Evolutionary conservation across 2,888 invertebrate genomes (phyloP), one percentile per base, ranked within the genome.

Genomic region (Carterocephalus palaemon): DNA sequence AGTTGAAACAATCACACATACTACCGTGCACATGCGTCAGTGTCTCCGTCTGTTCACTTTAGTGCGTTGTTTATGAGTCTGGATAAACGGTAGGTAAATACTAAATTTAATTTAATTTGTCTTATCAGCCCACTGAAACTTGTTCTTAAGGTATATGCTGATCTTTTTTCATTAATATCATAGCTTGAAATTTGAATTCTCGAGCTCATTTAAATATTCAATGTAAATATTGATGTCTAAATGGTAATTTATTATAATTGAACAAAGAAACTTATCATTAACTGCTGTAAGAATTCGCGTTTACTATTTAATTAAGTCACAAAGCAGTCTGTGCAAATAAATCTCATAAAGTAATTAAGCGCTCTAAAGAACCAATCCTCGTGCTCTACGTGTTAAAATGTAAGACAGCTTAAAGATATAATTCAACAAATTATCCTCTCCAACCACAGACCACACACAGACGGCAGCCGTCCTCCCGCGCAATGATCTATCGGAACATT

Each of bases 401-500:
- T 28, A 34, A 43, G 36, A 36, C 43, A 43, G 29, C 29, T 43
- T 43, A 36, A 43, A 36, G 43, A 43, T 36, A 43, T 43, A 43
- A 43, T 43, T 36, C 29, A 36, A 43, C 43, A 34, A 34, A 43
- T 43, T 43, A 43, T 43, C 36, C 43, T 28, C 20, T 43, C 22
- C 34, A 22, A 20, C 24, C 4, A 22, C 36, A 53, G 64, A 63
- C 64, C 63, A 64, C 63, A 63, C 62, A 51, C 58, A 54, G 53
- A 46, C 47, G 46, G 49, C 47, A 48, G 38, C 46, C 48, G 58
- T 60, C 64, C 64, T 57, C 64, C 64, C 60, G 49, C 60, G 56
- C 62, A 56, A 33, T 58, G 57, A 55, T 59, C 57, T 60, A 61
- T 56, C 42, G 47, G 32, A 38, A 42, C 33, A 47, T 43, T 47